Base-by-base conservation (phyloP, 2,113 vertebrate genomes). In the Kryptolebias marmoratus region DNA sequence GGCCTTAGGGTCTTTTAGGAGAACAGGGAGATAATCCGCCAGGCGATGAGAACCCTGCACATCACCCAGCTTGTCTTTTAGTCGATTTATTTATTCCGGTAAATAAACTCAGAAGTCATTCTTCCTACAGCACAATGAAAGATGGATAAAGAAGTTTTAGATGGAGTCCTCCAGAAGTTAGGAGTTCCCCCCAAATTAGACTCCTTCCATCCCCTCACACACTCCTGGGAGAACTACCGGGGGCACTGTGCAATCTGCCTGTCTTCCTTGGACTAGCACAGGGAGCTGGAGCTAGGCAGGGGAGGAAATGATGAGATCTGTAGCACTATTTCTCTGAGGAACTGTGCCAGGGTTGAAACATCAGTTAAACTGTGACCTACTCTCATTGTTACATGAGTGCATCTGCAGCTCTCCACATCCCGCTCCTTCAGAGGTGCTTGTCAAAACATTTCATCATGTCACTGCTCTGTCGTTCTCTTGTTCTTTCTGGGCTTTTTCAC, bases 331-430 rank as follows among this genome's bases (percentile, higher is more conserved):
- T 90, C 87, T 87, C 85, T 73, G 15, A 74, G 84, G 87, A 87
- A 75, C 57, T 80, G 83, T 86, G 82, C 81, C 82, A 87, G 81
- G 80, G 84, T 80, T 72, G 76, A 85, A 75, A 68, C 84, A 88
- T 88, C 73, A 86, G 77, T 90, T 76, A 84, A 87, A 87, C 63
- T 69, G 83, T 75, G 87, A 89, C 89, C 85, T 87, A 77, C 77
- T 88, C 90, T 77, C 88, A 72, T 88, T 85, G 79, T 88, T 84
- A 54, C 84, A 78, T 13, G 53, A 70, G 30, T 56, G 68, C 67
- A 77, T 81, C 71, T 76, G 77, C 73, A 75, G 63, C 72, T 10
- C 74, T 78, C 50, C 68, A 5, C 15, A 18, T 70, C 62, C 77
- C 76, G 69, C 39, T 52, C 65, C 77, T 80, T 89, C 69, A 82